Evolutionary conservation across 2,888 invertebrate genomes (phyloP), one percentile per base, ranked within the genome.

Genomic region (Cephus runcator): DNA sequence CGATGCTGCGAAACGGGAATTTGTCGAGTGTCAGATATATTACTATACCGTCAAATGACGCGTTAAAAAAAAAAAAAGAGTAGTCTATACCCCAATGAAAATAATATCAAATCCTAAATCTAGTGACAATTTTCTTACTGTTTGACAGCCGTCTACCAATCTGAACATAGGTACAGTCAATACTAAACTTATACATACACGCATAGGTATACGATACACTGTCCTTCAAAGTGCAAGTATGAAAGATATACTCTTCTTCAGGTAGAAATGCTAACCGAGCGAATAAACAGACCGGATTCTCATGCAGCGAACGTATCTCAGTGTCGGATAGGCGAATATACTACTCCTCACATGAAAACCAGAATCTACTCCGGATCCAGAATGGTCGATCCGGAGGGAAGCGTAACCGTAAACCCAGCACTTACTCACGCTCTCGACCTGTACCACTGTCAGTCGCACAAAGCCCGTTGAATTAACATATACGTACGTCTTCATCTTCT

Each of bases 231-330:
- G 56, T 23, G 23, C 56, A 23, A 23, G 23, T 56, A 56, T 56
- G 23, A 23, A 56, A 56, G 56, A 56, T 23, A 9, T 23, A 56
- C 56, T 56, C 23, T 23, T 56, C 56, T 56, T 56, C 56, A 2
- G 56, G 56, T 56, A 56, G 23, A 56, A 56, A 23, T 2, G 56
- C 23, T 56, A 35, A 73, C 71, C 73, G 36, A 56, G 69, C 68
- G 76, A 73, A 68, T 73, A 77, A 35, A 36, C 69, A 74, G 77
- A 74, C 77, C 77, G 73, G 56, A 56, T 56, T 56, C 23, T 56
- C 56, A 23, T 23, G 56, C 23, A 56, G 23, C 23, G 56, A 23
- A 23, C 56, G 56, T 56, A 23, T 56, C 56, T 56, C 56, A 56
- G 23, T 23, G 56, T 56, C 56, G 23, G 56, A 23, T 56, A 56